These are phyloP conservation scores for Clarias laeviceps DNA, from an alignment of 2,797 vertebrate species.

Conservation along the genomic window DNA sequence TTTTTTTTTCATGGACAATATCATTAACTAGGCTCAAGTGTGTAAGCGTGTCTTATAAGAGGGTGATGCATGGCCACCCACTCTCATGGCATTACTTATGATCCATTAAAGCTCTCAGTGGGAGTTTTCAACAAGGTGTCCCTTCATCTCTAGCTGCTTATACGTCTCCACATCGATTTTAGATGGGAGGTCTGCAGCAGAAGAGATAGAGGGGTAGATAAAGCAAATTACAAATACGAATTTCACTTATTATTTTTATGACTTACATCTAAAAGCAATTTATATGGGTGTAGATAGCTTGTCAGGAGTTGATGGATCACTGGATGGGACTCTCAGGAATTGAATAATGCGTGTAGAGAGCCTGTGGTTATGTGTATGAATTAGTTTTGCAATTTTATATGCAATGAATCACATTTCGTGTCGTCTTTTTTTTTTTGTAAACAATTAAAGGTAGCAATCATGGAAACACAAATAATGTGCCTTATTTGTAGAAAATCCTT, in stretches of 20 bases:
- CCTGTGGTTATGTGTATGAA: conserved; percentile 13
- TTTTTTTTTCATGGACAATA: conserved; percentile 18
- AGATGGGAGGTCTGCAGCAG: conserved; percentile 51
- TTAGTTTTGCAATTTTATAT: background rate
- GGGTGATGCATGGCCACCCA: conserved; percentile 67
- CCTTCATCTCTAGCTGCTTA: conserved; percentile 52
- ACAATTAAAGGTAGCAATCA: background rate
- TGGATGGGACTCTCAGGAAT: conserved; percentile 42
- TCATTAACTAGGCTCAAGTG: conserved; percentile 71
- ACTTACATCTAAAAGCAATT: conserved; percentile 62
- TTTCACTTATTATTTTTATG: conserved; percentile 64
- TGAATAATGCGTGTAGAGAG: conserved; percentile 11
- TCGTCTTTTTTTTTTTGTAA: background rate
- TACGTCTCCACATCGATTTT: conserved; percentile 70
- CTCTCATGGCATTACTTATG: conserved; percentile 63
- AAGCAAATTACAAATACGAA: conserved; percentile 54
- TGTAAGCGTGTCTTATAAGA: conserved; percentile 62
- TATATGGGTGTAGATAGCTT: conserved; percentile 54
- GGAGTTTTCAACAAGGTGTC: conserved; percentile 63
- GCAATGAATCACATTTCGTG: background rate
- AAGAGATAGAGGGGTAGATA: conserved; percentile 55
- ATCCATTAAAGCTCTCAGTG: conserved; percentile 57
- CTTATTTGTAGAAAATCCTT: background rate
- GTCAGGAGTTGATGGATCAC: conserved; percentile 60
- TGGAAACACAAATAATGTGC: background rate